Conservation (phyloP, 2,888 invertebrate genomes). For the Suillia variegata region DNA sequence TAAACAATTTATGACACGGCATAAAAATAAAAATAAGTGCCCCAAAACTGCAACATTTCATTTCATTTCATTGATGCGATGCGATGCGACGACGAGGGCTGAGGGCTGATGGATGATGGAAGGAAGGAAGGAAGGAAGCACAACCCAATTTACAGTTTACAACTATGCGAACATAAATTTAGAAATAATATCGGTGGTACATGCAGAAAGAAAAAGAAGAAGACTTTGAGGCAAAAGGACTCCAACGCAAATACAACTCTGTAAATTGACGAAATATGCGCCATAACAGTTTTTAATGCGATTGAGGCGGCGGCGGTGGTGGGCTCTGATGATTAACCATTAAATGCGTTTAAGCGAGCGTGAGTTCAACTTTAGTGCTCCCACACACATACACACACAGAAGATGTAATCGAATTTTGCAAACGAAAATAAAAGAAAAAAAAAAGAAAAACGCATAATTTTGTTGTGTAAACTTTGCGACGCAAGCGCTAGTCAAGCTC, state of each 20-base stretch:
- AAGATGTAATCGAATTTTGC: slow-evolving; percentile 31
- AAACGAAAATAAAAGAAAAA: too few relatives aligned
- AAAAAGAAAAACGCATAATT: slow-evolving; percentile 20
- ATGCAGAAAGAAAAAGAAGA: neutral
- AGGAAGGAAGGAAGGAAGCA: neutral
- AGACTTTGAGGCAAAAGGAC: neutral
- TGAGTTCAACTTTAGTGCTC: neutral
- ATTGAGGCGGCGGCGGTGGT: too few relatives aligned
- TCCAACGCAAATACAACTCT: neutral
- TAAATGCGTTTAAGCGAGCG: slow-evolving; percentile 25
- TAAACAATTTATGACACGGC: slow-evolving; percentile 57
- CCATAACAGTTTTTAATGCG: slow-evolving; percentile 5
- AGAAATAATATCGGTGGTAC: slow-evolving; percentile 39
- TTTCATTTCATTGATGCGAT: slow-evolving; percentile 22
- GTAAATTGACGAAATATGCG: neutral
- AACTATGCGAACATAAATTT: slow-evolving; percentile 56
- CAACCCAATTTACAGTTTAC: slow-evolving; percentile 50
- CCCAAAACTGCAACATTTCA: slow-evolving; percentile 56
- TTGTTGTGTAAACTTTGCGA: slow-evolving; percentile 2
- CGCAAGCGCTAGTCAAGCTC: too few relatives aligned
- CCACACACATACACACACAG: too few relatives aligned
- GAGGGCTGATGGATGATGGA: too few relatives aligned
- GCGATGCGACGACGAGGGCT: neutral
- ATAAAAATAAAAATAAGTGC: slow-evolving; percentile 58
- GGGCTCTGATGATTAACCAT: slow-evolving; percentile 33